Percentiles rank a stretch among this genome's conserved stretches.
Conservation (phyloP, 1,140 invertebrate species). For the Camponotus floridanus region DNA sequence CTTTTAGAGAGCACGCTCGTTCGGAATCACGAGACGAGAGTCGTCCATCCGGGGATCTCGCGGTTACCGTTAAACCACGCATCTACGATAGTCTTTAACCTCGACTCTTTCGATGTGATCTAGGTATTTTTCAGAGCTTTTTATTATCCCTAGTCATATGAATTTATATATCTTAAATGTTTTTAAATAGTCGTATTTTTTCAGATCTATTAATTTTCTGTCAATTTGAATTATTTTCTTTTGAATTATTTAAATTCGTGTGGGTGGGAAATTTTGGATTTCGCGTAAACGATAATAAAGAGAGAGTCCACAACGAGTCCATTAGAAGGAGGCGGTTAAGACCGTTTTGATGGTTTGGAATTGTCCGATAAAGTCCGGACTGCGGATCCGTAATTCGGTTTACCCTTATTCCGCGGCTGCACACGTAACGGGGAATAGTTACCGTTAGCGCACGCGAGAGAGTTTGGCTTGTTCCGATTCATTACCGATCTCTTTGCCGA, state of each 20-base stretch:
- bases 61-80: constrained; percentile 71
- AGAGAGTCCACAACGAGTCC: too few species aligned
- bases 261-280: neutral
- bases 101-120: neutral
- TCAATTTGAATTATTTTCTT: neutral
- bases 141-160: neutral
- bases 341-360: constrained; percentile 3
- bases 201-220: neutral
- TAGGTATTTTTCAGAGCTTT: neutral
- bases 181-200: neutral
- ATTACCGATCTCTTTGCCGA: constrained; percentile 68
- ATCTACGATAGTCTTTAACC: constrained; percentile 40
- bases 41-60: constrained; percentile 52
- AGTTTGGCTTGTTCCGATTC: constrained; percentile 65
- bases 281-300: neutral
- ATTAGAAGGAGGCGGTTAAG: neutral
- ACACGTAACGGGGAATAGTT: constrained; percentile 66
- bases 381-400: constrained; percentile 50
- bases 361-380: constrained; percentile 13
- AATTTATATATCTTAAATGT: neutral
- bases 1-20: constrained; percentile 71
- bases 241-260: neutral
- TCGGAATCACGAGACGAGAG: constrained; percentile 61
- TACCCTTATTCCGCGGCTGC: constrained; percentile 54
- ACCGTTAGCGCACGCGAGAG: constrained; percentile 57